A percentile compares a stretch with the other conserved stretches of the same genome.
Evolutionary conservation across 2,113 vertebrate genomes (phyloP).

Genomic region (Chlamydotis undulata): DNA sequence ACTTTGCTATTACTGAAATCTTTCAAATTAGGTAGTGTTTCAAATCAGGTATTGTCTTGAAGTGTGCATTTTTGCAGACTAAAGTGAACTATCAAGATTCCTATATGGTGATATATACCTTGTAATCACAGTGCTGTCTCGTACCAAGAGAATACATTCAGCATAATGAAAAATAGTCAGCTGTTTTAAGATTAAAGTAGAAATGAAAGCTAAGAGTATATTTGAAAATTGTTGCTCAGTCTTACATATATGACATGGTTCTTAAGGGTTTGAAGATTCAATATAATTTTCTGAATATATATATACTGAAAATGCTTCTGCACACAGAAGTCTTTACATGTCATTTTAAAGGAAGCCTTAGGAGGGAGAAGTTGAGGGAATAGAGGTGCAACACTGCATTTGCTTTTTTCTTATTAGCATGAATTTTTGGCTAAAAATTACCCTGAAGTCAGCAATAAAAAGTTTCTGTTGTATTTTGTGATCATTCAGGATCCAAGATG

Average conservation of each 20-base stretch:
- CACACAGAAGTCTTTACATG: not conserved
- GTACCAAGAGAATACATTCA: not conserved
- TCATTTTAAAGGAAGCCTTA: not conserved
- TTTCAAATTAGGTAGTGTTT: not conserved
- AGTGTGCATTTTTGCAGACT: not conserved
- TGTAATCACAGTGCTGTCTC: not conserved
- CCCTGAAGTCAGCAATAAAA: not conserved
- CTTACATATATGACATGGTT: not conserved
- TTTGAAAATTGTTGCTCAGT: not conserved
- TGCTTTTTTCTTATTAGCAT: not conserved
- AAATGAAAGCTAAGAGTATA: not conserved
- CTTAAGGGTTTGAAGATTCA: not conserved
- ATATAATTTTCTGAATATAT: not conserved
- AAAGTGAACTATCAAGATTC: not conserved
- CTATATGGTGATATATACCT: not conserved
- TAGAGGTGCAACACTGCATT: not conserved
- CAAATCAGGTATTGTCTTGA: not conserved
- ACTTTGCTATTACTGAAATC: not conserved
- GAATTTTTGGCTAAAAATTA: not conserved
- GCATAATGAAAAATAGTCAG: not conserved
- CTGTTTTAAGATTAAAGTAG: constrained; percentile 14
- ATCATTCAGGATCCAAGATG: not conserved
- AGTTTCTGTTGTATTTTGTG: not conserved
- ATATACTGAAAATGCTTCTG: not conserved
- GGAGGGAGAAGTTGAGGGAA: not conserved